Conservation (phyloP, 2,888 invertebrate genomes). For the Cheiracanthium punctorium region DNA sequence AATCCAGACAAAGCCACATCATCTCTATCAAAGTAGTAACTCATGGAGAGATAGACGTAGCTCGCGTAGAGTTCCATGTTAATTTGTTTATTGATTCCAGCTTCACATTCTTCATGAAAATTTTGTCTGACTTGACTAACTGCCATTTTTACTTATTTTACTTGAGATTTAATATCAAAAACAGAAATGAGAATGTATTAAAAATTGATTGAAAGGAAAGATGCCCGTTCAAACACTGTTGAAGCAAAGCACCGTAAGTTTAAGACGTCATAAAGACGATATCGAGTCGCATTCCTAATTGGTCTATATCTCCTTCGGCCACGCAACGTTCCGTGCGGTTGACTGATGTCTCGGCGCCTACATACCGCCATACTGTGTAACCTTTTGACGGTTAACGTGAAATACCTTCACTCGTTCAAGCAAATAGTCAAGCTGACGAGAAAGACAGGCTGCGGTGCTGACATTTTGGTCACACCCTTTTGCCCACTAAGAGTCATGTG, state of each 20-base stretch:
- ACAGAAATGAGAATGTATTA: constrained; percentile 9
- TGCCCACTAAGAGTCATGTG: no score
- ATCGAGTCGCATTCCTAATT: no score
- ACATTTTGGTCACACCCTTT: no score
- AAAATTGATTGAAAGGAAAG: constrained; percentile 16
- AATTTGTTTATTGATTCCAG: constrained; percentile 82
- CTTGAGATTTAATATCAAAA: no score
- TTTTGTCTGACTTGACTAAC: constrained; percentile 79
- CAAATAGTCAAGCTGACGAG: no score
- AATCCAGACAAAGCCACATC: constrained; percentile 86
- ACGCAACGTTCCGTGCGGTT: no score
- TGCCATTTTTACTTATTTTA: constrained; percentile 73
- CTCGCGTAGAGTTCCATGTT: constrained; percentile 85
- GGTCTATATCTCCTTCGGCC: no score
- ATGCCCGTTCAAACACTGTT: constrained; percentile 73
- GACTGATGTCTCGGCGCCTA: no score
- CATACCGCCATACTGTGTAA: no score
- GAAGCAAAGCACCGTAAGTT: constrained; percentile 72
- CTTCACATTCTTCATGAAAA: constrained; percentile 82
- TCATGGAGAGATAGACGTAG: constrained; percentile 85
- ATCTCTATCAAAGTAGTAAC: constrained; percentile 87
- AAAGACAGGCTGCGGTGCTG: no score
- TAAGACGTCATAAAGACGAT: constrained; percentile 40
- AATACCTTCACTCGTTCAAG: no score
- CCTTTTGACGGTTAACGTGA: no score